A percentile compares a stretch with the other conserved stretches of the same genome.
phyloP scores from a whole-genome alignment of 2,888 invertebrate genomes.

The Campoplex nolae region DNA sequence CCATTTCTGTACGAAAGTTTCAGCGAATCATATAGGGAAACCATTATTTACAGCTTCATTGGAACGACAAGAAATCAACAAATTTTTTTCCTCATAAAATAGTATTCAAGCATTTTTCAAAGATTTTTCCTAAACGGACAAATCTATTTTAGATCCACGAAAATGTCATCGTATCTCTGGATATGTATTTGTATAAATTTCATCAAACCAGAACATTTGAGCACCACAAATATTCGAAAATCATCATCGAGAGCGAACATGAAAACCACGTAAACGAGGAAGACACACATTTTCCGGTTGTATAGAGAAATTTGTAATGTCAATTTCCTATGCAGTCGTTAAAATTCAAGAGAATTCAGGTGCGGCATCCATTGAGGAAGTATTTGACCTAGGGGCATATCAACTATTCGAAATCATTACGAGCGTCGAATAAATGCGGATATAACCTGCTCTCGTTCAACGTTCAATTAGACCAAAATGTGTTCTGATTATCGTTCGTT shows the following conservation, averaged over 20 bases:
- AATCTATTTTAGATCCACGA: not conserved
- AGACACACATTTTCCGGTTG: not conserved
- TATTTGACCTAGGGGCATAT: conserved; percentile 20
- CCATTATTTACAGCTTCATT: too few relatives aligned
- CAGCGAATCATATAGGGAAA: too few relatives aligned
- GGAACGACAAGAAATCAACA: too few relatives aligned
- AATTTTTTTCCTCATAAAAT: too few relatives aligned
- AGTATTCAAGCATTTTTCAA: too few relatives aligned
- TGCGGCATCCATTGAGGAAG: not conserved
- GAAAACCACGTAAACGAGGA: not conserved
- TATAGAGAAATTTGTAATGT: not conserved
- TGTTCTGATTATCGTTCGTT: conserved; percentile 30
- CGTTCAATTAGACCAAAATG: conserved; percentile 30
- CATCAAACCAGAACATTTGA: not conserved
- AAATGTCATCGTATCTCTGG: not conserved
- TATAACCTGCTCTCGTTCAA: not conserved
- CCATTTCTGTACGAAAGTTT: not conserved
- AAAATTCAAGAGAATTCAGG: not conserved
- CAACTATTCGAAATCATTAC: conserved; percentile 12
- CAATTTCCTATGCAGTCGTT: not conserved
- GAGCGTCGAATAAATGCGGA: conserved; percentile 44
- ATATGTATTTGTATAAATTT: not conserved
- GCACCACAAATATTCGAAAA: not conserved
- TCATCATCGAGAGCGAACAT: not conserved
- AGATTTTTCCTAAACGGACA: not conserved